A percentile compares a stretch with the other conserved stretches of the same genome.
These are phyloP conservation scores for Thalpophila matura DNA, from an alignment of 2,888 invertebrate genomes.

Conservation along the genomic window DNA sequence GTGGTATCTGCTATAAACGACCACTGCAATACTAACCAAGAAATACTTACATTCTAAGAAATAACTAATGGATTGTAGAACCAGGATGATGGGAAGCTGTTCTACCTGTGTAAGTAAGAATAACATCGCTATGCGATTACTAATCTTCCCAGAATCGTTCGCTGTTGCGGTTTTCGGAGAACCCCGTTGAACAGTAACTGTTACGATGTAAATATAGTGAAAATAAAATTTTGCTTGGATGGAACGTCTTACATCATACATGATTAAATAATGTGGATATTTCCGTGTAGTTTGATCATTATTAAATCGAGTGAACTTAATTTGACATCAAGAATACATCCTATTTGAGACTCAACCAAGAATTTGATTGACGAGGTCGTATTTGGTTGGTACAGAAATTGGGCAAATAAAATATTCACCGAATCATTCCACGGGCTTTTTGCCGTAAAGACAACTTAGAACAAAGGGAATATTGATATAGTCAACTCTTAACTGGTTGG, in stretches of 20 bases:
- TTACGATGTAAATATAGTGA: no score
- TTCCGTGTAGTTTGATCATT: no score
- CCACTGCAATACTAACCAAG: background rate
- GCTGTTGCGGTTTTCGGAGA: conserved; percentile 2
- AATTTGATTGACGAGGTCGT: conserved; percentile 66
- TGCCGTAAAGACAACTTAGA: conserved; percentile 62
- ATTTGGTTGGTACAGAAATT: conserved; percentile 58
- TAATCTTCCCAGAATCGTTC: conserved; percentile 4
- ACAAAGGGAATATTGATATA: conserved; percentile 67
- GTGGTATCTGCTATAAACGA: conserved; percentile 40
- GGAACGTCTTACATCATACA: background rate
- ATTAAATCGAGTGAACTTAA: no score
- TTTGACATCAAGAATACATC: no score
- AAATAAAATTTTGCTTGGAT: background rate
- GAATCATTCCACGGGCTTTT: conserved; percentile 49
- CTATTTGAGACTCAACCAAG: conserved; percentile 49
- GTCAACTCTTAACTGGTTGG: conserved; percentile 65
- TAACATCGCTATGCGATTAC: background rate
- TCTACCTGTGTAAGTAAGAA: conserved; percentile 12
- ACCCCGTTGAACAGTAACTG: background rate
- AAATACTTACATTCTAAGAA: conserved; percentile 19
- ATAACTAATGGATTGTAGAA: conserved; percentile 24
- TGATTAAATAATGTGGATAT: no score
- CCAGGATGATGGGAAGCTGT: conserved; percentile 2
- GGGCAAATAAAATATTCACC: conserved; percentile 66